These are phyloP conservation scores for Eurosta solidaginis DNA, from an alignment of 1,140 invertebrate species.

Conservation along the genomic window DNA sequence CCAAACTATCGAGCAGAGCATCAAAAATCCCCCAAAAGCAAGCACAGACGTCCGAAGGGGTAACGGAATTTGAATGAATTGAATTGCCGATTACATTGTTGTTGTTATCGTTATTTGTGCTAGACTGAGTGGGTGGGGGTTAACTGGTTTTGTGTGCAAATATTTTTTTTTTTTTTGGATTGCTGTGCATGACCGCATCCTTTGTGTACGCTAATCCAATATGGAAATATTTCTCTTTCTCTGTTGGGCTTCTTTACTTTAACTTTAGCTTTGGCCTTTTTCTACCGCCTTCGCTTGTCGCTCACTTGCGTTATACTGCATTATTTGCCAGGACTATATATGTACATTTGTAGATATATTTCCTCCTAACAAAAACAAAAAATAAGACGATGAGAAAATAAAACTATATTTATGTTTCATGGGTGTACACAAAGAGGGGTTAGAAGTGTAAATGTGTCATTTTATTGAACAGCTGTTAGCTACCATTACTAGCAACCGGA, in stretches of 20 bases:
- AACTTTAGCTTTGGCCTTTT: neutral
- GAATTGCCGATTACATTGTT: neutral
- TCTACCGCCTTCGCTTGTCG: neutral
- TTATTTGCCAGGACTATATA: too few relatives aligned
- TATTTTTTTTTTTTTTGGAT: neutral
- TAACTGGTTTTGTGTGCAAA: neutral
- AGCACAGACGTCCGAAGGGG: neutral
- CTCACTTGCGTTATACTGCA: too few relatives aligned
- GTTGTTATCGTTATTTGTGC: neutral
- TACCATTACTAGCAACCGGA: too few relatives aligned
- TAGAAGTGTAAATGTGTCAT: too few relatives aligned
- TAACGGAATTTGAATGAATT: neutral
- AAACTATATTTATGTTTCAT: too few relatives aligned
- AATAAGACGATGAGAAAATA: too few relatives aligned
- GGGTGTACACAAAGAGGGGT: too few relatives aligned
- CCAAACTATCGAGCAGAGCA: neutral
- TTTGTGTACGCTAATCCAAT: conserved; percentile 27
- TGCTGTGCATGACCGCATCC: conserved; percentile 16
- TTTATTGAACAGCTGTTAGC: too few relatives aligned
- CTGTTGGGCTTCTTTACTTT: conserved; percentile 8
- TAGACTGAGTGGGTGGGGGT: neutral
- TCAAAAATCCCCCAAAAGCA: neutral
- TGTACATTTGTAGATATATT: too few relatives aligned
- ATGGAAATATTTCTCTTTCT: conserved; percentile 25
- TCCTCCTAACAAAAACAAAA: too few relatives aligned